A percentile compares a stretch with the other conserved stretches of the same genome.
These are phyloP conservation scores for Bombus polaris DNA, from an alignment of 1,140 invertebrate species.

Conservation along the genomic window DNA sequence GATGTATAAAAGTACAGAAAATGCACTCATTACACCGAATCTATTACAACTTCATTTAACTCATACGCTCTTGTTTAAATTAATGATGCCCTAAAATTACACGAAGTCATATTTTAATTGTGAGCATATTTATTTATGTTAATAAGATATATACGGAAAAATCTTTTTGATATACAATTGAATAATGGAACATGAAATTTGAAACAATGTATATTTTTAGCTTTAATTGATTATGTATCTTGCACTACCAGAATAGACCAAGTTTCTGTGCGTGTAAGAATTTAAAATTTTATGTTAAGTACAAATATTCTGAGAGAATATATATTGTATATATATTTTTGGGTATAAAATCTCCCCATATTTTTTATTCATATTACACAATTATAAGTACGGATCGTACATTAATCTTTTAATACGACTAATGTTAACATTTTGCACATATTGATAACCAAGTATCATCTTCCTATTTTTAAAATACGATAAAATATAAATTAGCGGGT, in stretches of 20 bases:
- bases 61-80: neutral
- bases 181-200: neutral
- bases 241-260: neutral
- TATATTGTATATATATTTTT: neutral
- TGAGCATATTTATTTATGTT: neutral
- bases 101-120: neutral
- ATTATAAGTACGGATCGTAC: neutral
- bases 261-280: neutral
- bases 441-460: neutral
- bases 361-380: constrained; percentile 7
- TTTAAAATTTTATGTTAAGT: neutral
- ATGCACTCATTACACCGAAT: constrained; percentile 43
- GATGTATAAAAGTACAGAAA: constrained; percentile 26
- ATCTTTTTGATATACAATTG: neutral
- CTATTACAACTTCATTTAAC: neutral
- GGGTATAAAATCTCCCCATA: neutral
- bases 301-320: neutral
- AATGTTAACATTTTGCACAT: neutral
- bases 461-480: constrained; percentile 11
- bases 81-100: neutral
- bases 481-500: constrained; percentile 27
- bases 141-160: neutral
- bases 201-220: neutral
- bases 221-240: neutral
- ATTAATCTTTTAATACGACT: neutral